A percentile compares a stretch with the other conserved stretches of the same genome.
Conservation (phyloP, 2,113 vertebrate genomes). For the Labeo catla region DNA sequence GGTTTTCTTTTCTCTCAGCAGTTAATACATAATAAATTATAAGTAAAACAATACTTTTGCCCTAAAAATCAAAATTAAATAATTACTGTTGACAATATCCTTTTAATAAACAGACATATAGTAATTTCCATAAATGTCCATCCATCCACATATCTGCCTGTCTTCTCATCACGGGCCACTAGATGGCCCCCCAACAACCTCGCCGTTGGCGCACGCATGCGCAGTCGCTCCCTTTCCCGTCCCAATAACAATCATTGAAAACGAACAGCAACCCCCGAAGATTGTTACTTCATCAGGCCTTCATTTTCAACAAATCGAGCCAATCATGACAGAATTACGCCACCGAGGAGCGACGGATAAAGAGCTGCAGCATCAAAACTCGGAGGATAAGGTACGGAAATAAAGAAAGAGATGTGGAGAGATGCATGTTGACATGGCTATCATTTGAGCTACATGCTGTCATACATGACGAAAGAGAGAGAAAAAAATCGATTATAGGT, state of each 20-base stretch:
- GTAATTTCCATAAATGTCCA: background rate
- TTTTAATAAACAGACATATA: too few relatives aligned
- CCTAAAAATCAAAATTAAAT: background rate
- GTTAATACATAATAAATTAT: too few relatives aligned
- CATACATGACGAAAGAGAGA: background rate
- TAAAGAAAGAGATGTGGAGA: background rate
- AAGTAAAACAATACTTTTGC: too few relatives aligned
- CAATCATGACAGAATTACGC: constrained; percentile 76
- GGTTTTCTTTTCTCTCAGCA: too few relatives aligned
- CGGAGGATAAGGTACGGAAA: constrained; percentile 77
- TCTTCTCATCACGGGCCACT: background rate
- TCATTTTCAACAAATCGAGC: constrained; percentile 20
- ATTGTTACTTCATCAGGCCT: constrained; percentile 25
- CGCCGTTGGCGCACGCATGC: background rate
- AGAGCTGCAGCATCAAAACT: constrained; percentile 68
- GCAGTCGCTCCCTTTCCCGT: background rate
- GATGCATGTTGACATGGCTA: constrained; percentile 30
- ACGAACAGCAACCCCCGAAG: constrained; percentile 29
- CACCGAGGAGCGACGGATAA: constrained; percentile 71
- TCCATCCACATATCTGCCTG: background rate
- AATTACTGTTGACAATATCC: background rate
- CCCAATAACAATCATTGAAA: constrained; percentile 18
- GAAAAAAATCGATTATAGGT: background rate
- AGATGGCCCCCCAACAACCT: background rate
- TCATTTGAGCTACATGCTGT: constrained; percentile 55